Percentiles rank a stretch among this genome's conserved stretches.
These are phyloP conservation scores for Larimichthys polyactis DNA, from an alignment of 2,113 vertebrate species.

Conservation along the genomic window DNA sequence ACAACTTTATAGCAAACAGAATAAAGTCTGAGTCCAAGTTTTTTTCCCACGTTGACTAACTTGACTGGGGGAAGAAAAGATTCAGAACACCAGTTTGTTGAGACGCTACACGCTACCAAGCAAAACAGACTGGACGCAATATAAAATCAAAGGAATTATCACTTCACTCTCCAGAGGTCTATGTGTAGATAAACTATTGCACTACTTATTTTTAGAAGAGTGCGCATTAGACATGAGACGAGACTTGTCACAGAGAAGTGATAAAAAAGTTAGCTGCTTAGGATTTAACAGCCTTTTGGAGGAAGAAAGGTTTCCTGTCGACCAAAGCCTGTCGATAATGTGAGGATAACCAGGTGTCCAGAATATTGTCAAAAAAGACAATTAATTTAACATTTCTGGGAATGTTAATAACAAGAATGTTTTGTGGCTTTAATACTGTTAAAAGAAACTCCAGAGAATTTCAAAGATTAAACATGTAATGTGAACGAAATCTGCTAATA, in stretches of 20 bases:
- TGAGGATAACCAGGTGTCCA: background rate
- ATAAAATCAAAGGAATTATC: slow-evolving; percentile 30
- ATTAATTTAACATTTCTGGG: background rate
- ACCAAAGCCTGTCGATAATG: background rate
- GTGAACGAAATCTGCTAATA: background rate
- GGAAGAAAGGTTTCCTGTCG: slow-evolving; percentile 13
- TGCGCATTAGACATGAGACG: slow-evolving; percentile 35
- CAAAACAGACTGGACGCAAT: slow-evolving; percentile 4
- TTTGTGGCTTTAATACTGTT: background rate
- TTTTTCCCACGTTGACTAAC: slow-evolving; percentile 11
- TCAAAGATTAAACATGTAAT: background rate
- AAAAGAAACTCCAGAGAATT: background rate
- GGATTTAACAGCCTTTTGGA: slow-evolving; percentile 35
- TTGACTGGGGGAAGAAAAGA: background rate
- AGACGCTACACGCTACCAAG: background rate
- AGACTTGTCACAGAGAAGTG: slow-evolving; percentile 35
- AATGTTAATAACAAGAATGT: background rate
- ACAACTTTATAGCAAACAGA: background rate
- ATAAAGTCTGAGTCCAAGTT: background rate
- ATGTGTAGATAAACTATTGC: slow-evolving; percentile 25
- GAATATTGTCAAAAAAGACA: background rate
- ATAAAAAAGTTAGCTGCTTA: slow-evolving; percentile 14
- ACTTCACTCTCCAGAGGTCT: slow-evolving; percentile 34
- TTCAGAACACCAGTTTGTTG: background rate
- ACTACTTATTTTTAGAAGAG: slow-evolving; percentile 44